phyloP scores from a whole-genome alignment of 1,140 invertebrate genomes.

The Holotrichia oblita region DNA sequence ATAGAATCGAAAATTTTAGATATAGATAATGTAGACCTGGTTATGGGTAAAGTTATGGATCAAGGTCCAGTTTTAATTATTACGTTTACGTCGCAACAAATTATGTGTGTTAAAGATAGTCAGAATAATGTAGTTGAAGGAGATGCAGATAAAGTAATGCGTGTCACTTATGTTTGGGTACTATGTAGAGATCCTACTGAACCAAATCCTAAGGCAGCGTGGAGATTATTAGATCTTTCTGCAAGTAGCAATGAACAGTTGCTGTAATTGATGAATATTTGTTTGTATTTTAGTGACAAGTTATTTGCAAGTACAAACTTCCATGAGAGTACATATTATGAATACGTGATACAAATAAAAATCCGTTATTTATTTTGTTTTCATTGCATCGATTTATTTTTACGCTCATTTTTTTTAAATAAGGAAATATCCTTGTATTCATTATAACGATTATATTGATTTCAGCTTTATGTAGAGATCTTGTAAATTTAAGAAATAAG shows the following conservation, averaged over 20 bases:
- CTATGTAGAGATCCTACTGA: constrained; percentile 94
- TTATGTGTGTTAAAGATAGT: constrained; percentile 88
- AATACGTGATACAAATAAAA: neutral
- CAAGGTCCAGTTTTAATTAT: constrained; percentile 98
- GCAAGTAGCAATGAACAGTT: constrained; percentile 91
- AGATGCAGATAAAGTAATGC: constrained; percentile 94
- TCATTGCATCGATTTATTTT: neutral
- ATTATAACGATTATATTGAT: too few species aligned
- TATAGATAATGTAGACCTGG: constrained; percentile 94
- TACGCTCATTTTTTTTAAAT: too few species aligned
- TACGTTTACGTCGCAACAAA: constrained; percentile 95
- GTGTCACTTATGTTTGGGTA: constrained; percentile 97
- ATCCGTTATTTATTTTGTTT: constrained; percentile 8
- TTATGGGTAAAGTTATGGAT: constrained; percentile 99
- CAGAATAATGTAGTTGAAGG: constrained; percentile 93
- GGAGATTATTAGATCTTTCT: constrained; percentile 94
- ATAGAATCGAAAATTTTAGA: constrained; percentile 94
- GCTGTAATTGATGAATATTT: constrained; percentile 67
- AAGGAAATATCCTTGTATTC: too few species aligned
- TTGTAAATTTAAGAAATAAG: too few species aligned
- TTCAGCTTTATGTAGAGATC: too few species aligned
- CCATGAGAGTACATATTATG: neutral
- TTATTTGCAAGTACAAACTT: constrained; percentile 27
- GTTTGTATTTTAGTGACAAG: neutral
- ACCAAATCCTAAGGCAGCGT: constrained; percentile 93